Evolutionary conservation across 2,888 invertebrate species (phyloP), one percentile per base, ranked within the genome.

Genomic region (Cerastis leucographa): DNA sequence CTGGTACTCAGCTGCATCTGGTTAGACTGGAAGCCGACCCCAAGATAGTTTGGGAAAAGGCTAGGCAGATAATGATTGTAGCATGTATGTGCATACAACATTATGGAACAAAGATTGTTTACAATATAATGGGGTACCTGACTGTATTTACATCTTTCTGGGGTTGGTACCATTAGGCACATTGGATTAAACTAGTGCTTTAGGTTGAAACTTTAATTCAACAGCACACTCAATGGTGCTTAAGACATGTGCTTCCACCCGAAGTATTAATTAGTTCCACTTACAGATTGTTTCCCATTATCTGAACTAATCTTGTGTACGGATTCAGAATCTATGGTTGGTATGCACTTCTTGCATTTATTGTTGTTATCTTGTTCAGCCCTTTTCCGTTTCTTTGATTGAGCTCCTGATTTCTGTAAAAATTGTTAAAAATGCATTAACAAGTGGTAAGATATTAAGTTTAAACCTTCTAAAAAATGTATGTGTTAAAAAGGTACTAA

Each of bases 371-470:
- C 96, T 49, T 90, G 86, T 74, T 96, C 95, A 87, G 92, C 93
- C 84, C 94, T 96, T 86, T 96, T 96, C 14, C 96, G 92, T 85
- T 96, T 96, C 84, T 95, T 96, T 56, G 92, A 76, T 67, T 94
- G 94, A 44, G 90, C 81, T 66, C 88, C 84, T 71, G 90, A 71
- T 90, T 95, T 96, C 96, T 96, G 90, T 25, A 42, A 92, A 49
- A 56, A 35, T 61, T 5, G 1, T 61, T 29, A 29, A 29, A 59
- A 59, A 59, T 56, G 25, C 3, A 3, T 56, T 29, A 19, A 59
- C 19, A 59, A 9, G 19, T 29, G 19, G 9, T 19, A 6, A 49
- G 19, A 25, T 14, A 25, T 25, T 12, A 19, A 6, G 6, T 29
- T 1, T 19, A 35, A 11, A 35, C 19, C 11, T 35, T 35, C 19